phyloP scores from a whole-genome alignment of 2,888 invertebrate species.

The Drosophila cyrtoloma region DNA sequence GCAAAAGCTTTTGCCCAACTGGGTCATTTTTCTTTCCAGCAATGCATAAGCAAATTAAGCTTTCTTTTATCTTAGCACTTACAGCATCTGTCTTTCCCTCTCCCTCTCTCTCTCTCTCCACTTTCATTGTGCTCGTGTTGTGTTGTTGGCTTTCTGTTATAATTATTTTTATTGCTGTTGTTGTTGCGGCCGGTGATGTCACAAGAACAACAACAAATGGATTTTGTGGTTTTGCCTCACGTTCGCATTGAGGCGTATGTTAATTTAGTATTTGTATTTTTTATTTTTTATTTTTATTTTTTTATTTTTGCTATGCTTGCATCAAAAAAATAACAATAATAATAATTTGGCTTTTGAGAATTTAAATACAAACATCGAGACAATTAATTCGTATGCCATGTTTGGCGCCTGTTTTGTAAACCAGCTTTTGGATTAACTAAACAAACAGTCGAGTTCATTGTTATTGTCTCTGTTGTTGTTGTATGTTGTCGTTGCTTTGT shows the following conservation, averaged over 20 bases:
- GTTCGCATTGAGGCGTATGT: slow-evolving; percentile 62
- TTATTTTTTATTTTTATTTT: slow-evolving; percentile 18
- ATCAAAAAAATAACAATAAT: slow-evolving; percentile 15
- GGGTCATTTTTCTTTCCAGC: neutral
- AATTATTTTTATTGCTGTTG: neutral
- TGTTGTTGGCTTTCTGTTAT: slow-evolving; percentile 1
- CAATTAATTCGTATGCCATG: slow-evolving; percentile 74
- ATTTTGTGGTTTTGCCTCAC: slow-evolving; percentile 38
- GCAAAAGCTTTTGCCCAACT: neutral
- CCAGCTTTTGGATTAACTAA: slow-evolving; percentile 71
- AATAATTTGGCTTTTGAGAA: slow-evolving; percentile 55
- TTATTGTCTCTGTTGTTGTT: slow-evolving; percentile 21
- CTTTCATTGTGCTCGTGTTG: neutral
- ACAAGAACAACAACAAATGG: slow-evolving; percentile 66
- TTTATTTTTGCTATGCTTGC: slow-evolving; percentile 34
- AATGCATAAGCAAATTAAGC: neutral
- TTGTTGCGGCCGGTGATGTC: slow-evolving; percentile 57
- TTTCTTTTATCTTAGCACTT: neutral
- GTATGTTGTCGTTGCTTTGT: slow-evolving; percentile 13
- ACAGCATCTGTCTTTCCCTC: neutral
- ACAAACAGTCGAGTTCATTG: slow-evolving; percentile 56
- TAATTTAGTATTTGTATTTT: slow-evolving; percentile 36
- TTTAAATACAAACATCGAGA: slow-evolving; percentile 62
- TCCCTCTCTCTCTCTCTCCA: neutral
- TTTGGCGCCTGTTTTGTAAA: slow-evolving; percentile 74